These are phyloP conservation scores for Ursus arctos DNA, from an alignment of 2,113 vertebrate species.

Conservation along the genomic window DNA sequence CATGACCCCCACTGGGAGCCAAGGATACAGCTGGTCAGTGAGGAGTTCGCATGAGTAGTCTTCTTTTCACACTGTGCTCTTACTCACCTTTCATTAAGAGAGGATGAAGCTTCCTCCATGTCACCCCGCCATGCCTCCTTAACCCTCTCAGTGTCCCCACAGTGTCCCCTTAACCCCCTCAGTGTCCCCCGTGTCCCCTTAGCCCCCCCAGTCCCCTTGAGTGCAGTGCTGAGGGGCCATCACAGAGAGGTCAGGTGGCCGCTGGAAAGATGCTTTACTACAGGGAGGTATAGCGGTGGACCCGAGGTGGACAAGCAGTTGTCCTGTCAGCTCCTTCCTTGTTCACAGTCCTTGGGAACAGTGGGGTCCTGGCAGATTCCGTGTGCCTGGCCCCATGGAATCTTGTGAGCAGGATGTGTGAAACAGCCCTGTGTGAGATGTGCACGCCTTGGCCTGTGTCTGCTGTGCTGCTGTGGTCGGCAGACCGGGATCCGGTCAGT, in stretches of 20 bases:
- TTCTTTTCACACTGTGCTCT: too few relatives aligned
- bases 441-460: not conserved
- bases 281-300: not conserved
- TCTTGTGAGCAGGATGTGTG: not conserved
- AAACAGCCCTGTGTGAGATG: not conserved
- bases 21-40: rapidly evolving
- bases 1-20: rapidly evolving
- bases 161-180: not conserved
- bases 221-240: not conserved
- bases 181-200: too few relatives aligned
- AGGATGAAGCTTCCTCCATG: not conserved
- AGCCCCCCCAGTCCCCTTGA: not conserved
- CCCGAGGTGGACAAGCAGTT: not conserved
- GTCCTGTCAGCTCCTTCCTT: too few relatives aligned
- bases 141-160: not conserved
- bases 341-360: not conserved
- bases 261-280: not conserved
- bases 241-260: not conserved
- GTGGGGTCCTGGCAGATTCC: too few relatives aligned
- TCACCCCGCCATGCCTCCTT: not conserved
- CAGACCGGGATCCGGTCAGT: not conserved
- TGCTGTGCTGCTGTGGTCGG: too few relatives aligned
- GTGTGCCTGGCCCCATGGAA: not conserved
- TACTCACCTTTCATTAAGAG: not conserved
- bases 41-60: rapidly evolving